These are phyloP conservation scores for Galaxea fascicularis DNA, from an alignment of 92 coral and sea anemone genomes.

Conservation along the genomic window DNA sequence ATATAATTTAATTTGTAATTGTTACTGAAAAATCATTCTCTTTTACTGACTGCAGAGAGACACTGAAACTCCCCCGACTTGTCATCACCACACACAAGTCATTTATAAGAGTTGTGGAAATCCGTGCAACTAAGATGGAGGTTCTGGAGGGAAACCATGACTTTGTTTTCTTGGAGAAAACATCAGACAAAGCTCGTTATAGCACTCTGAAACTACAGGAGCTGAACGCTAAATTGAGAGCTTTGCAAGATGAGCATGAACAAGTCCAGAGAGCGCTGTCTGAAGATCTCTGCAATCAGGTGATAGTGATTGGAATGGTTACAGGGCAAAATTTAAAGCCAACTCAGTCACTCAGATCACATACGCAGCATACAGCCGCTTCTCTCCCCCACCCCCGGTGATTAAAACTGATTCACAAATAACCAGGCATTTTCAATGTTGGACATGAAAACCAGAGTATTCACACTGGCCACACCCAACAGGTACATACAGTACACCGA, in stretches of 20 bases:
- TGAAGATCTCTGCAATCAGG: constrained; percentile 85
- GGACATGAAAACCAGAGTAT: no score
- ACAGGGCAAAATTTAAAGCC: no score
- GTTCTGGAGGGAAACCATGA: constrained; percentile 64
- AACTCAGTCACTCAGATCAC: no score
- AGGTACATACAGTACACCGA: no score
- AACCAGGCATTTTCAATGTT: no score
- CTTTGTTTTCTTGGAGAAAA: constrained; percentile 78
- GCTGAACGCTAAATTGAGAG: constrained; percentile 81
- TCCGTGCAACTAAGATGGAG: constrained; percentile 56
- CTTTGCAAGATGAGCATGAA: constrained; percentile 78
- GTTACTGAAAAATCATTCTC: not conserved
- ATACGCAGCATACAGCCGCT: no score
- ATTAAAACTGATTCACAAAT: no score
- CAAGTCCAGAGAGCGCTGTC: constrained; percentile 77
- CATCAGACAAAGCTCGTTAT: constrained; percentile 72
- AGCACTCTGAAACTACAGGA: constrained; percentile 85
- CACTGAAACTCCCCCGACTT: constrained; percentile 71
- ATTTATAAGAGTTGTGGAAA: constrained; percentile 85
- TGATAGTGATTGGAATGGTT: not conserved
- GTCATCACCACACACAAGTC: constrained; percentile 74
- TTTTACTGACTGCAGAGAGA: constrained; percentile 35
- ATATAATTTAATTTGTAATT: no score
- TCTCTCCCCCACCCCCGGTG: no score
- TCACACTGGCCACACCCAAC: no score